Evolutionary conservation across 2,113 vertebrate species (phyloP), one percentile per base, ranked within the genome.

Genomic region (Carollia perspicillata): DNA sequence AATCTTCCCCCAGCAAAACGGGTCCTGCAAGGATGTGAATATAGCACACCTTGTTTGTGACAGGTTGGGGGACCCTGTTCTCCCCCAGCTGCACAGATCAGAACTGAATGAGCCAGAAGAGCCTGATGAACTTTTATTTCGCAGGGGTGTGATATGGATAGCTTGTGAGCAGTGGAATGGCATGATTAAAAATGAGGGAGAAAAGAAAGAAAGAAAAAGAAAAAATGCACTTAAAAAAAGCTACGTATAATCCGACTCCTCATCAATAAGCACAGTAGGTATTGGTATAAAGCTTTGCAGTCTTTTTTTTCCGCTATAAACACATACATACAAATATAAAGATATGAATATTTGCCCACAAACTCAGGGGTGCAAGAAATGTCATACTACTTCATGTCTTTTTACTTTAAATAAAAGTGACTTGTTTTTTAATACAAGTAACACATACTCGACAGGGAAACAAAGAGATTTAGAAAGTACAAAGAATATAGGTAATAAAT

Each of bases 391-490:
- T 65, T 90, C 23, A 66, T 65, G 1, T 10, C 35, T 81, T 66
- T 68, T 68, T n/a, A 40, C 49, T 69, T 71, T 42, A 42, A 72
- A 53, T 78, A 75, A 63, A 63, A 30, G 65, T 80, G 30, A 68
- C 9, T n/a, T 66, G 11, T 42, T 96, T 96, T 87, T 91, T 92
- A 65, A 42, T 53, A 53, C 69, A 94, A 74, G 18, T 30, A 42
- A 35, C 26, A 28, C 23, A 33, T 7, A 14, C 33, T 37, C 12
- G 79, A 79, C 17, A 35, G 63, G 23, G 74, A 78, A 60, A 78
- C 35, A 51, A 47, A 65, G 49, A 83, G 69, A 40, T 49, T 78
- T 72, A 49, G 33, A 47, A 78, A 90, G 26, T 28, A 37, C n/a
- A 72, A 26, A 90, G 17, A 53, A 2, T 47, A 77, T 63, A 83